Conservation (phyloP, 2,797 vertebrate genomes). For the Cygnus olor region DNA sequence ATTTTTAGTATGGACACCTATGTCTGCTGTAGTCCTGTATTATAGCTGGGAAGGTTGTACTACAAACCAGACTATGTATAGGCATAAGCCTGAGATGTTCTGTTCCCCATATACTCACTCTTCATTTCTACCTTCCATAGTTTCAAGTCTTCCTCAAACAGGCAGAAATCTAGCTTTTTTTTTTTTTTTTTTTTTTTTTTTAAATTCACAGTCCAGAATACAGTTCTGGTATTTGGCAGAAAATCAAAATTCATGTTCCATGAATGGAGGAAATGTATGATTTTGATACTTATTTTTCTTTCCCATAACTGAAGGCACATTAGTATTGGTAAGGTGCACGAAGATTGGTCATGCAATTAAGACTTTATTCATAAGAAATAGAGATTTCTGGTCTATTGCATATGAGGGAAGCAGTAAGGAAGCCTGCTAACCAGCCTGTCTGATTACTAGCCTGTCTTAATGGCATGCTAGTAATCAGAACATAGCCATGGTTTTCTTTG, state of each 20-base stretch:
- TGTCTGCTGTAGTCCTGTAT: not conserved
- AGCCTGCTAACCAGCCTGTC: not conserved
- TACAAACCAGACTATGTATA: not conserved
- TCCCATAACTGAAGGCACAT: not conserved
- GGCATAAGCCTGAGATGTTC: not conserved
- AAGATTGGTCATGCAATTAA: not conserved
- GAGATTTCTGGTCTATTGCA: not conserved
- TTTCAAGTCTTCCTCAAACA: not conserved
- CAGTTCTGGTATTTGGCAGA: not conserved
- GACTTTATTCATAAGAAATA: not conserved
- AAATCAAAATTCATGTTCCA: not conserved
- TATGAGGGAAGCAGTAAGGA: not conserved
- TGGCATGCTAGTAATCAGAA: not conserved
- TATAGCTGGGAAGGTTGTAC: not conserved
- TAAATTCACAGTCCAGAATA: not conserved
- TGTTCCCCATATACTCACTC: not conserved
- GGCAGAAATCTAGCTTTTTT: not conserved
- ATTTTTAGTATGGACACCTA: not conserved
- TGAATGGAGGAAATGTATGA: not conserved
- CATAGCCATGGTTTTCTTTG: not conserved
- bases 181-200: not conserved
- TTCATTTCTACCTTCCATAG: not conserved
- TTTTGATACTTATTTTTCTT: not conserved
- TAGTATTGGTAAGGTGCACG: not conserved
- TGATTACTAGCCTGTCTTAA: not conserved